These are phyloP conservation scores for Choloepus didactylus DNA, from an alignment of 2,797 vertebrate genomes.

Conservation along the genomic window DNA sequence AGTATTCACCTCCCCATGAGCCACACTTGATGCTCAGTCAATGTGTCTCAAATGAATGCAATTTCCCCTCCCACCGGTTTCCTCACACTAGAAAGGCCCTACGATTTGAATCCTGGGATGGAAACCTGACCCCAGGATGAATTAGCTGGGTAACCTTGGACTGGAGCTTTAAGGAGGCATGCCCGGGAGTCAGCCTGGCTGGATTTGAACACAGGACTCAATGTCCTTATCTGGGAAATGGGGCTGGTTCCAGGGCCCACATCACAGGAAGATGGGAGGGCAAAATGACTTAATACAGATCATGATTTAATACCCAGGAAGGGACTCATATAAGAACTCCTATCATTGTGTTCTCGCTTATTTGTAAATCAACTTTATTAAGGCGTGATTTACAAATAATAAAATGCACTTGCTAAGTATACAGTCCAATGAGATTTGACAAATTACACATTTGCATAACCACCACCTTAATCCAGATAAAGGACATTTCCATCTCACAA, in stretches of 20 bases:
- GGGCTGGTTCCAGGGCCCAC: not conserved
- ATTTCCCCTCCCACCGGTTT: not conserved
- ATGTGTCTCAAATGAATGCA: not conserved
- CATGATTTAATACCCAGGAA: not conserved
- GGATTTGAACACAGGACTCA: not conserved
- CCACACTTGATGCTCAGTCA: not conserved
- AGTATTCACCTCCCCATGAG: not conserved
- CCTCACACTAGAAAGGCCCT: not conserved
- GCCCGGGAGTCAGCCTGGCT: not conserved
- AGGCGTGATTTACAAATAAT: not conserved
- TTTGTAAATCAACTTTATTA: conserved; percentile 5
- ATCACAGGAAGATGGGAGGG: fast-evolving
- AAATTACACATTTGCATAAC: not conserved
- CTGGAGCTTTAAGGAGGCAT: not conserved
- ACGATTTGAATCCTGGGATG: not conserved
- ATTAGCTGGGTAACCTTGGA: not conserved
- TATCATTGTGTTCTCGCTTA: not conserved
- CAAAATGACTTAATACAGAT: not conserved
- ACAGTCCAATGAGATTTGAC: not conserved
- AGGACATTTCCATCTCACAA: not conserved
- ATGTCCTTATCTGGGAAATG: conserved; percentile 38
- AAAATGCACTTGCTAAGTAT: not conserved
- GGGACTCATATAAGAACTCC: not conserved
- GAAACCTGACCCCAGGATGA: not conserved
- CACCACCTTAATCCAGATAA: not conserved